Evolutionary conservation across 1,140 invertebrate species (phyloP).

Genomic region (Drosophila punjabiensis): DNA sequence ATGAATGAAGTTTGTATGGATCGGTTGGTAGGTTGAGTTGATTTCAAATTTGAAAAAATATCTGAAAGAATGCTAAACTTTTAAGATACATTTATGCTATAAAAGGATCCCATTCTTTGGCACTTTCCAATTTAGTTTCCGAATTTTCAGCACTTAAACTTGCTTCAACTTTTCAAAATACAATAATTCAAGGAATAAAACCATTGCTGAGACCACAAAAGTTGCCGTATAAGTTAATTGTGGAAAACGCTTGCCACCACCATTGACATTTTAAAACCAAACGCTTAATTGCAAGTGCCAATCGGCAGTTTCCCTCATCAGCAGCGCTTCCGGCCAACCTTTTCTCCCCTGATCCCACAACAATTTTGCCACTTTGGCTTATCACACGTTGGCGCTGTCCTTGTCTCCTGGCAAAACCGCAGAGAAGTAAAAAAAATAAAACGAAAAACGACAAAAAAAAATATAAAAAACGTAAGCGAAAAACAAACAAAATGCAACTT

Average conservation of each 20-base stretch:
- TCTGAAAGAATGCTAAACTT: too few species aligned
- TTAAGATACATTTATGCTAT: too few species aligned
- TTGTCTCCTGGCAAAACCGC: constrained; percentile 30
- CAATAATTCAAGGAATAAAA: not conserved
- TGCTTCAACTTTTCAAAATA: not conserved
- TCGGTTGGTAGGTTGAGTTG: too few species aligned
- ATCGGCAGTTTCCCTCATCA: constrained; percentile 51
- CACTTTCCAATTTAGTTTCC: not conserved
- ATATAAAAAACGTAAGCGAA: constrained; percentile 21
- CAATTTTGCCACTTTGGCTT: constrained; percentile 41
- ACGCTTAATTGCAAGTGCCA: constrained; percentile 74
- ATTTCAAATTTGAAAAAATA: too few species aligned
- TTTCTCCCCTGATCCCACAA: not conserved
- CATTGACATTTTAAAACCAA: constrained; percentile 64
- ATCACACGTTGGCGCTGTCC: constrained; percentile 40
- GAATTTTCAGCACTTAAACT: not conserved
- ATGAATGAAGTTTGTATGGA: not conserved
- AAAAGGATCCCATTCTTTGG: not conserved
- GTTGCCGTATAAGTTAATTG: constrained; percentile 33
- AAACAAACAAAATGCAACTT: constrained; percentile 55
- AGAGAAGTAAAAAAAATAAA: constrained; percentile 25
- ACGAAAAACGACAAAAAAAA: constrained; percentile 11
- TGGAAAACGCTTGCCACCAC: constrained; percentile 32
- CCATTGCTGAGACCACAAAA: constrained; percentile 1
- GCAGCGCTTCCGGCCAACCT: not conserved